Conservation (phyloP, 2,888 invertebrate genomes). For the Tetropium fuscum region DNA sequence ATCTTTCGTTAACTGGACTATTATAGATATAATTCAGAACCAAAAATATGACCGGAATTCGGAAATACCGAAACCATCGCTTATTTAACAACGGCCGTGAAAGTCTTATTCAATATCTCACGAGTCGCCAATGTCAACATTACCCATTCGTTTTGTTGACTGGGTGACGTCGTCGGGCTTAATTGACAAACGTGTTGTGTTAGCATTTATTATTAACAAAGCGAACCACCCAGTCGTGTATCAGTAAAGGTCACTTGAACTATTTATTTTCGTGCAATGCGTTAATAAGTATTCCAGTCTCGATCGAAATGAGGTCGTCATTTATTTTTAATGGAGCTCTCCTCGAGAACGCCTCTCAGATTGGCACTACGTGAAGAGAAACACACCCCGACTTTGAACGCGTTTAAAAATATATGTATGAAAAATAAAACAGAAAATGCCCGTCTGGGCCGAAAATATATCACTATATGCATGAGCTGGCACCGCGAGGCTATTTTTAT, state of each 20-base stretch:
- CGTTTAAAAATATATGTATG: constrained; percentile 6
- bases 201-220: constrained; percentile 23
- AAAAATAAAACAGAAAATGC: constrained; percentile 14
- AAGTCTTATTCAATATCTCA: background rate
- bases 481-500: background rate
- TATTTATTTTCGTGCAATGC: constrained; percentile 26
- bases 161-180: constrained; percentile 17
- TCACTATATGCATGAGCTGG: background rate
- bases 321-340: constrained; percentile 19
- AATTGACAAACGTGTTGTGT: constrained; percentile 22
- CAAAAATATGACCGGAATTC: no score
- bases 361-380: constrained; percentile 21
- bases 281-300: constrained; percentile 31
- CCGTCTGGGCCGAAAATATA: constrained; percentile 9
- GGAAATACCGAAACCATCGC: no score
- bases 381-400: constrained; percentile 8
- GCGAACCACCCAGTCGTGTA: constrained; percentile 16
- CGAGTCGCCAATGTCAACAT: constrained; percentile 10
- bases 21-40: no score
- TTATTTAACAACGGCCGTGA: no score
- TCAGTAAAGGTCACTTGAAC: constrained; percentile 30
- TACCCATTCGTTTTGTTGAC: constrained; percentile 17
- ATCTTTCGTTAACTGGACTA: no score
- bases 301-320: constrained; percentile 30
- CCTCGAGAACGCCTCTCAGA: constrained; percentile 12